Percentiles rank a stretch among this genome's conserved stretches.
Conservation (phyloP, 2,888 invertebrate species). For the Thereva unica region DNA sequence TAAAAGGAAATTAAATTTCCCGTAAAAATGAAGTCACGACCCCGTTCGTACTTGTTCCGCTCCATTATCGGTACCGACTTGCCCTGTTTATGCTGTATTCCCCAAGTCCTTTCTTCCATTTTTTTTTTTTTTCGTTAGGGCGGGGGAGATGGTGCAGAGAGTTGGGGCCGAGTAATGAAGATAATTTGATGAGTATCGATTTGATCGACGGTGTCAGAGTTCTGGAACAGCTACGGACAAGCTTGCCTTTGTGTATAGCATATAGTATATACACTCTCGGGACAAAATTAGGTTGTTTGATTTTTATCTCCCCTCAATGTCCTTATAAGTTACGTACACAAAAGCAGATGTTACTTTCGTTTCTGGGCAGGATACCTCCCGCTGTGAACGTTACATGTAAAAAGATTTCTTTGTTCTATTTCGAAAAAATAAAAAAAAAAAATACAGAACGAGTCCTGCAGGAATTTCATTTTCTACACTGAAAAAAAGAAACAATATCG, state of each 20-base stretch:
- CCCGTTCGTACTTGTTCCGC: constrained; percentile 3
- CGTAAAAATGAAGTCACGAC: constrained; percentile 38
- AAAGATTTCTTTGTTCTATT: too few species aligned
- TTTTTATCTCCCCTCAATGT: constrained; percentile 21
- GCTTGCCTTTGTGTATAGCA: neutral
- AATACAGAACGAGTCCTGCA: too few species aligned
- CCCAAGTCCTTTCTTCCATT: neutral
- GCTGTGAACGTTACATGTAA: too few species aligned
- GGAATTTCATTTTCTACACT: too few species aligned
- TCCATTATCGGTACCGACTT: constrained; percentile 12
- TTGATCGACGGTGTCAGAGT: constrained; percentile 36
- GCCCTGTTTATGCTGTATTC: constrained; percentile 23
- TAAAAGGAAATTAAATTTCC: constrained; percentile 42
- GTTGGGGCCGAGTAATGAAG: constrained; percentile 36
- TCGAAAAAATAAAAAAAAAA: too few species aligned
- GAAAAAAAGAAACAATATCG: too few species aligned
- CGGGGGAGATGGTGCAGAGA: too few species aligned
- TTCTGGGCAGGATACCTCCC: too few species aligned
- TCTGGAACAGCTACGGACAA: constrained; percentile 28
- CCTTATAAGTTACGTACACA: too few species aligned
- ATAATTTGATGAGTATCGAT: constrained; percentile 43
- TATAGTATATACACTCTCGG: constrained; percentile 24
- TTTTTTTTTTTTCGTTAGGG: too few species aligned
- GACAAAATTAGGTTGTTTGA: constrained; percentile 37
- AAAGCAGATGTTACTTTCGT: too few species aligned